A percentile compares a stretch with the other conserved stretches of the same genome.
Evolutionary conservation across 2,797 vertebrate species (phyloP).

Genomic region (Podarcis siculus): DNA sequence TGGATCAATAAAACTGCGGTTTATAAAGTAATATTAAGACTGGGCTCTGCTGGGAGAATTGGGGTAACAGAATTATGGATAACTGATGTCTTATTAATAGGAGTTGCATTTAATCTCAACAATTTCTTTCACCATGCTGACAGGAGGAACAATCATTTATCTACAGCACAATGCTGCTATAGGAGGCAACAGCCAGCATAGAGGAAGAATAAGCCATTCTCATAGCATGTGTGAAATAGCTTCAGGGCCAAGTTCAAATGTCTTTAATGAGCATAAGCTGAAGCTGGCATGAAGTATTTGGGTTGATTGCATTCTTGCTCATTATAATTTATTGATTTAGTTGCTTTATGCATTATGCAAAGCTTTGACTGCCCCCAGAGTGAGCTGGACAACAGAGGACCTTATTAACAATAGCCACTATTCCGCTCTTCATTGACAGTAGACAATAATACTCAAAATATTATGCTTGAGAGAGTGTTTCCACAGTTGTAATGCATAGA

Average conservation of each 20-base stretch:
- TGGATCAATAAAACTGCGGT: background rate
- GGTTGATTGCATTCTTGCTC: background rate
- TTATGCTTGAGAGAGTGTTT: background rate
- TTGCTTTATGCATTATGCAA: background rate
- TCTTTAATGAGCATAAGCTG: rapidly evolving
- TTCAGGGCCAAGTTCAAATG: background rate
- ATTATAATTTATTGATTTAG: rapidly evolving
- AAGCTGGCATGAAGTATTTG: rapidly evolving
- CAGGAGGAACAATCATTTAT: background rate
- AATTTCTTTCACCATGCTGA: background rate
- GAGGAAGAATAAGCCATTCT: conserved; percentile 9
- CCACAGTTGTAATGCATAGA: background rate
- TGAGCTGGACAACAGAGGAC: background rate
- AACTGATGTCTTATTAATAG: background rate
- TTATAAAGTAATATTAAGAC: background rate
- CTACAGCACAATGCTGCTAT: background rate
- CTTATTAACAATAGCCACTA: rapidly evolving
- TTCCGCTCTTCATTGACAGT: rapidly evolving
- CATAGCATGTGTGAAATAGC: rapidly evolving
- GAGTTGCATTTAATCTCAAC: background rate
- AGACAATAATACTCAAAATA: background rate
- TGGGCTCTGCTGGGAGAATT: background rate
- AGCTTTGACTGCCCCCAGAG: background rate
- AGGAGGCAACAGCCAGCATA: background rate
- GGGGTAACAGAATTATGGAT: background rate